phyloP scores from a whole-genome alignment of 2,113 vertebrate genomes.

The Lepus europaeus region DNA sequence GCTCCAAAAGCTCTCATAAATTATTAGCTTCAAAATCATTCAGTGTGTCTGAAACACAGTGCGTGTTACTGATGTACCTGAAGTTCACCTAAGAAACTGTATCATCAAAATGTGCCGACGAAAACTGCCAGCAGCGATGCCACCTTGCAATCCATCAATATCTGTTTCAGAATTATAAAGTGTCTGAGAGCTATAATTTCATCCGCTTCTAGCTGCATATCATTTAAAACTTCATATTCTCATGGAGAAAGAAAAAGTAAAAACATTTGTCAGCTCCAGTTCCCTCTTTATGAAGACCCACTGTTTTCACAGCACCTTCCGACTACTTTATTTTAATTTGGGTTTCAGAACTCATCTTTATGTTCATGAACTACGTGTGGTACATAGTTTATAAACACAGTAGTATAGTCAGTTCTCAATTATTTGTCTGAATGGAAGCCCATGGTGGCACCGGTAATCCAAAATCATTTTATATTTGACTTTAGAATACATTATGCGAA shows the following conservation, averaged over 20 bases:
- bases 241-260: constrained; percentile 77
- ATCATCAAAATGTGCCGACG: constrained; percentile 85
- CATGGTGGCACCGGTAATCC: constrained; percentile 68
- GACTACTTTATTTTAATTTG: constrained; percentile 62
- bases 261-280: constrained; percentile 77
- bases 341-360: constrained; percentile 28
- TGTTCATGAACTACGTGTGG: background rate
- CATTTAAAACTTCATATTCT: constrained; percentile 86
- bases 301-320: constrained; percentile 42
- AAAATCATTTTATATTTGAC: constrained; percentile 76
- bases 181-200: constrained; percentile 88
- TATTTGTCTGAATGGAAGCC: constrained; percentile 74
- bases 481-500: constrained; percentile 70
- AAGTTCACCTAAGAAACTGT: constrained; percentile 88
- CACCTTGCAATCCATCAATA: constrained; percentile 88
- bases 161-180: constrained; percentile 87
- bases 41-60: constrained; percentile 82
- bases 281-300: constrained; percentile 64
- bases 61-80: constrained; percentile 85
- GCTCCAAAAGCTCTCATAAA: constrained; percentile 88
- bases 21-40: constrained; percentile 88
- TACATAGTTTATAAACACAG: constrained; percentile 61
- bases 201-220: constrained; percentile 85
- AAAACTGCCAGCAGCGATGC: constrained; percentile 86
- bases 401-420: constrained; percentile 69